Conservation (phyloP, 2,888 invertebrate species). For the Eupeodes luniger region DNA sequence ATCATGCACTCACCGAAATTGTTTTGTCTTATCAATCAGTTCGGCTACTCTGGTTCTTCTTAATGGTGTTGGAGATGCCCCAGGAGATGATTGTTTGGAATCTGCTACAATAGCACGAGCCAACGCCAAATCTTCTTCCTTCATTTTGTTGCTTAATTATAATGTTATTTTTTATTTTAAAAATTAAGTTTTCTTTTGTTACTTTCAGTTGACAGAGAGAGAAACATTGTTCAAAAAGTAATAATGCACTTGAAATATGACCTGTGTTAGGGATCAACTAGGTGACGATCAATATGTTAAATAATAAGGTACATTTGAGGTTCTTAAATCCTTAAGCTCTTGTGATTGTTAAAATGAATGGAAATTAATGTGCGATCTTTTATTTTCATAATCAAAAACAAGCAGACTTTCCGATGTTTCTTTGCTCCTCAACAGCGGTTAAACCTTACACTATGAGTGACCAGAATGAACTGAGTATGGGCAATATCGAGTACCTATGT, state of each 20-base stretch:
- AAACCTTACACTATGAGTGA: conserved; percentile 66
- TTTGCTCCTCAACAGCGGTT: conserved; percentile 36
- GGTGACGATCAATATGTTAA: background rate
- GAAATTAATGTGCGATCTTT: conserved; percentile 16
- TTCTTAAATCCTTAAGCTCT: background rate
- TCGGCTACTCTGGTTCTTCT: conserved; percentile 87
- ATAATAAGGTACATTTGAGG: conserved; percentile 18
- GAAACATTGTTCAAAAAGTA: background rate
- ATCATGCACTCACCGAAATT: conserved; percentile 87
- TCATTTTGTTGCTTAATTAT: conserved; percentile 85
- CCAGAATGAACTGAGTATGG: conserved; percentile 66
- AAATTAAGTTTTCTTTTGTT: conserved; percentile 29
- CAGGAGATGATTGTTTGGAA: conserved; percentile 84
- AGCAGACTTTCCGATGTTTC: background rate
- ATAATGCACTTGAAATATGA: conserved; percentile 27
- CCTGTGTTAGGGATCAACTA: conserved; percentile 14
- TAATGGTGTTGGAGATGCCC: conserved; percentile 87
- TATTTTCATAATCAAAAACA: conserved; percentile 15
- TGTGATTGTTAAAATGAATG: conserved; percentile 1
- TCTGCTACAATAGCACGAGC: conserved; percentile 88
- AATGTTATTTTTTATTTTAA: background rate
- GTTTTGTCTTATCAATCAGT: conserved; percentile 88
- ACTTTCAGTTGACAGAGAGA: conserved; percentile 3
- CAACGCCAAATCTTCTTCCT: conserved; percentile 90
- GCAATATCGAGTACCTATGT: conserved; percentile 25